phyloP scores from a whole-genome alignment of 2,113 vertebrate genomes.

The Mobula birostris region DNA sequence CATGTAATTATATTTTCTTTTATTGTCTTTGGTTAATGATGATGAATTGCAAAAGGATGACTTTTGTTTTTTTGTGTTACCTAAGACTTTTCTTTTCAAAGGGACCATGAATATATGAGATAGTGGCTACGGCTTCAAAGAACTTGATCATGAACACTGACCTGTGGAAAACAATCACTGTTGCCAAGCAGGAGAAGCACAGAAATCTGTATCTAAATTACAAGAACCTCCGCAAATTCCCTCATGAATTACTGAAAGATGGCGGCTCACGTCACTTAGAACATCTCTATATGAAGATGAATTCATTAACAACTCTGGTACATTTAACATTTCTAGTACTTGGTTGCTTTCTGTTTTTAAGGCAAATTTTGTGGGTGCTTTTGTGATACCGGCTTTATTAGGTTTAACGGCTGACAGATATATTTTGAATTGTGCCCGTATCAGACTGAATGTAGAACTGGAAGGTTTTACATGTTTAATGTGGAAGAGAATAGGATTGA shows the following conservation, averaged over 20 bases:
- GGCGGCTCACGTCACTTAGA: constrained; percentile 89
- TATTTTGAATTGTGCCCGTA: not conserved
- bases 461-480: not conserved
- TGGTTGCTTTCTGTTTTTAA: not conserved
- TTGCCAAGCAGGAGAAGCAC: constrained; percentile 88
- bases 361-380: not conserved
- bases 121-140: not conserved
- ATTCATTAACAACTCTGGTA: constrained; percentile 90
- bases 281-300: constrained; percentile 95
- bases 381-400: not conserved
- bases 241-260: constrained; percentile 80
- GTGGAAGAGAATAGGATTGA: too few relatives aligned
- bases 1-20: not conserved
- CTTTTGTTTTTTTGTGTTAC: not conserved
- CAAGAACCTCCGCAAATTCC: constrained; percentile 80
- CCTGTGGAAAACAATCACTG: constrained; percentile 79
- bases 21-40: not conserved
- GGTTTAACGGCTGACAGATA: not conserved
- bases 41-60: not conserved
- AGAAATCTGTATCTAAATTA: constrained; percentile 95
- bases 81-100: not conserved
- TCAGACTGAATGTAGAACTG: not conserved
- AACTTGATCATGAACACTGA: constrained; percentile 76
- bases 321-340: not conserved
- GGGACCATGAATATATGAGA: not conserved